Evolutionary conservation across 2,888 invertebrate species (phyloP), one percentile per base, ranked within the genome.

Genomic region (Dicranocentrus wangi): DNA sequence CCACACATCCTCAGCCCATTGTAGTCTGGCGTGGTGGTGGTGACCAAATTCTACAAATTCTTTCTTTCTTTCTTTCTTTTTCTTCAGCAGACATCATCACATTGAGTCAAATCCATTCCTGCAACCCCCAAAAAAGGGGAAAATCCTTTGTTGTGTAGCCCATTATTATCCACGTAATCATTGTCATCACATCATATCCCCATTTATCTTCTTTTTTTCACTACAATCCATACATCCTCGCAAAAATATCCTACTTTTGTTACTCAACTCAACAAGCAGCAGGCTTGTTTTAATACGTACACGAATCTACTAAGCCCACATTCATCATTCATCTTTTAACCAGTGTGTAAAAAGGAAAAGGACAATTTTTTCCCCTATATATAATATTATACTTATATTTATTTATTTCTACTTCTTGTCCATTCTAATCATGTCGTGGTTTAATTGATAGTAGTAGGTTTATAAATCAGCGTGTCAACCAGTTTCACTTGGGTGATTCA

Each of bases 401-500:
- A n/a, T n/a, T n/a, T n/a, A n/a, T n/a, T n/a, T n/a, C n/a, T n/a
- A n/a, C n/a, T n/a, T n/a, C n/a, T n/a, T n/a, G n/a, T n/a, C n/a
- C n/a, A n/a, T n/a, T n/a, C n/a, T n/a, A n/a, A 39, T 39, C 7
- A 39, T 39, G 7, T 55, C 61, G 61, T 61, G 61, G 61, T 61
- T 61, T 61, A 61, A 61, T 61, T 61, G 61, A 61, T n/a, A 17
- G 61, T 27, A 27, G 25, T 23, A 32, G 39, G 32, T 61, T 61
- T 61, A 32, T 19, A 32, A 61, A 28, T 55, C 55, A 55, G 61
- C 39, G 61, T 61, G 61, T 61, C 61, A 55, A 61, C 61, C 61
- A 28, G 61, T 61, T 61, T 61, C 61, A 61, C 32, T 28, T 61
- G 61, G 61, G 61, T 61, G 61, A 61, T 61, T 61, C 61, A 61